A percentile compares a stretch with the other conserved stretches of the same genome.
phyloP scores from a whole-genome alignment of 2,888 invertebrate genomes.

The Callimorpha dominula region DNA sequence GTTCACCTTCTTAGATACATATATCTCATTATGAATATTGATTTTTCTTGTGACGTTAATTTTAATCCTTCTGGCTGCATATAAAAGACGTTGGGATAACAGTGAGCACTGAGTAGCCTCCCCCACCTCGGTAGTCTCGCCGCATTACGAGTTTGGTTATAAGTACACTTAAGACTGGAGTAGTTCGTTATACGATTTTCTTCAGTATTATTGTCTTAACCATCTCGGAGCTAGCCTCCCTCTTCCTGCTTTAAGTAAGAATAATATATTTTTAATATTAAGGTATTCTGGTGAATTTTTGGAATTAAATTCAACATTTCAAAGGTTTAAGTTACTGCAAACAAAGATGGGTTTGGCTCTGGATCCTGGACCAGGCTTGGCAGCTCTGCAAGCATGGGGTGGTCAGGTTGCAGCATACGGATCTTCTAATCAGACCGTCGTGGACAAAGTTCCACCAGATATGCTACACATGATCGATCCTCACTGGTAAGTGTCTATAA shows the following conservation, averaged over 20 bases:
- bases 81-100: conserved; percentile 69
- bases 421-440: conserved; percentile 91
- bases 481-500: conserved; percentile 88
- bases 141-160: conserved; percentile 77
- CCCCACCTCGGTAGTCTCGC: conserved; percentile 75
- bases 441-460: conserved; percentile 92
- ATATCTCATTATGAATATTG: conserved; percentile 85
- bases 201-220: conserved; percentile 85
- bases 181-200: conserved; percentile 86
- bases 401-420: conserved; percentile 82
- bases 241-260: conserved; percentile 67
- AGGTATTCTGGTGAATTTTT: conserved; percentile 8
- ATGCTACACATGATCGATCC: conserved; percentile 92
- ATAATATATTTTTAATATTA: background rate
- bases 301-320: conserved; percentile 24
- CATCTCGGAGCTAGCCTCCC: conserved; percentile 73
- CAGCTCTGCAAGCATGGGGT: conserved; percentile 82
- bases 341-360: conserved; percentile 75
- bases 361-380: conserved; percentile 80
- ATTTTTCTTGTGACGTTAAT: conserved; percentile 73
- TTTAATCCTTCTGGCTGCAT: conserved; percentile 71
- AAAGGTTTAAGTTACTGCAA: conserved; percentile 55
- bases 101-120: conserved; percentile 76
- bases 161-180: conserved; percentile 82
- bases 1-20: conserved; percentile 77